Evolutionary conservation across 2,888 invertebrate genomes (phyloP), one percentile per base, ranked within the genome.

Genomic region (Chrysolina americana): DNA sequence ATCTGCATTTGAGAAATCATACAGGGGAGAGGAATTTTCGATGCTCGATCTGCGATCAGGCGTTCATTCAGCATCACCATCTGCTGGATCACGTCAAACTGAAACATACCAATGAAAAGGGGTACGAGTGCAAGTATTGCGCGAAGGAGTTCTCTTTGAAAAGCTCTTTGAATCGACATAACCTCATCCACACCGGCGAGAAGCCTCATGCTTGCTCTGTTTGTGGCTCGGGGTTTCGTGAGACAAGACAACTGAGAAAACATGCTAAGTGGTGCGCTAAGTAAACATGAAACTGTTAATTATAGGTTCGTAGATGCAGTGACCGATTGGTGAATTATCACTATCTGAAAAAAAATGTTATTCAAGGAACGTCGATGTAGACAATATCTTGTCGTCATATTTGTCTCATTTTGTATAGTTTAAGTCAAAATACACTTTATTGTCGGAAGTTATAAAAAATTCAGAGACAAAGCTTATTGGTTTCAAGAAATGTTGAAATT

Each of bases 11-110:
- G 53, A 84, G 87, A 70, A 88, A 87, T 1, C 88, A 89, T 73
- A 88, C 87, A 65, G 88, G 87, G 68, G 87, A 87, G 74, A 85
- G 87, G 17, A 88, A 88, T 10, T 87, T 85, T 69, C 85, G 86
- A 85, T 89, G 88, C 68, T 85, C 86, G 1, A 85, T 88, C 41
- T 88, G 88, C 76, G 85, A 86, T 65, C 87, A 87, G 73, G 88
- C 87, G 13, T 81, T 81, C 44, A 75, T 59, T 15, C 59, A 59
- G 59, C 59, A 59, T 36, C 59, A 59, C 15, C 59, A 59, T n/a
- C 15, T 59, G 36, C 28, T n/a, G n/a, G 59, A 59, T 59, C 59
- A 59, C 59, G 36, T 59, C 6, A 59, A 59, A 36, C 36, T 36
- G 59, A 59, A 59, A 59, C 59, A 59, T 36, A 59, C 59, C 6